Conservation (phyloP, 2,113 vertebrate genomes). For the Anseranas semipalmata region DNA sequence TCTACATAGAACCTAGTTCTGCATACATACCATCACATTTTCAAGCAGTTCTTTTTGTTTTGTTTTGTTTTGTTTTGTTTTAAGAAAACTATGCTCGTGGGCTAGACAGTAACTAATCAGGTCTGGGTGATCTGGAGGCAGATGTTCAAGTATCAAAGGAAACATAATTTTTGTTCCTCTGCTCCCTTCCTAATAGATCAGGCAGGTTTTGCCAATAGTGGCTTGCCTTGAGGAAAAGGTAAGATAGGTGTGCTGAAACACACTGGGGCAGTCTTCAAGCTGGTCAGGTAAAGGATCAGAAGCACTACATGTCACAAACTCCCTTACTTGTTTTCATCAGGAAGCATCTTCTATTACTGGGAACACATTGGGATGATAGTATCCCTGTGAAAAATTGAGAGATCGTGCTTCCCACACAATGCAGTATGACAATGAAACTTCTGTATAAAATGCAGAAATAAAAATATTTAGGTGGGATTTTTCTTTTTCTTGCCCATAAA, state of each 20-base stretch:
- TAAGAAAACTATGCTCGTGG: neutral
- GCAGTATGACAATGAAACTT: neutral
- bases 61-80: neutral
- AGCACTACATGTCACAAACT: neutral
- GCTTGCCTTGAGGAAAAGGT: neutral
- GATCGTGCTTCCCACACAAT: neutral
- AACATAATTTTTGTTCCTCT: neutral
- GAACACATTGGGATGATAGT: neutral
- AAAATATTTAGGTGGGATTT: neutral
- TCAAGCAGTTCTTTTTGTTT: fast-evolving
- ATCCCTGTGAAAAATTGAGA: neutral
- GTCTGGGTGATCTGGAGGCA: neutral
- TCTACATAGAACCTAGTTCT: neutral
- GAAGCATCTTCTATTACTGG: neutral
- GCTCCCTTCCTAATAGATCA: fast-evolving
- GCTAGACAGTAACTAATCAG: neutral
- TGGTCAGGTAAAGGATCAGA: neutral
- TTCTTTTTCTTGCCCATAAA: neutral
- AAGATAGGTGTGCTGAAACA: neutral
- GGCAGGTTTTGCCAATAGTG: neutral
- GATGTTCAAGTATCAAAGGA: neutral
- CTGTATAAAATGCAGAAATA: neutral
- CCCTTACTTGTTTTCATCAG: neutral
- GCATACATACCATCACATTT: neutral
- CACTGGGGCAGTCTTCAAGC: neutral